Conservation (phyloP, 2,113 vertebrate species). For the Pelusios castaneus region DNA sequence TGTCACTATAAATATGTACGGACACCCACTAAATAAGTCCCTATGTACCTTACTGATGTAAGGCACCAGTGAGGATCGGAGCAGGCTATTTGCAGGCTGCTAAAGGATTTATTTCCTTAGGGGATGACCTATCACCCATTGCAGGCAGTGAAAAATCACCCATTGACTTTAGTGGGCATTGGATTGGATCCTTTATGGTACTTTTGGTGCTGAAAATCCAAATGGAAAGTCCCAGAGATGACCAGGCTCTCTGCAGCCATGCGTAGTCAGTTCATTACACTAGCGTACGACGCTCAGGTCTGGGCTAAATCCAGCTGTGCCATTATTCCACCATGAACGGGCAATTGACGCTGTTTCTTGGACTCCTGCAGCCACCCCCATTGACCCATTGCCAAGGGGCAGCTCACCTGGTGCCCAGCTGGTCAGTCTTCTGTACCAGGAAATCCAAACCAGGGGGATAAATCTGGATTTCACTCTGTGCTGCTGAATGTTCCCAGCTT, state of each 20-base stretch:
- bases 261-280: accelerated
- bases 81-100: background rate
- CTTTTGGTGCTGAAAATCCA: accelerated
- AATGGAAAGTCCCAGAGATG: accelerated
- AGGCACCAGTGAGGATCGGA: background rate
- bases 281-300: background rate
- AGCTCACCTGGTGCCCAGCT: background rate
- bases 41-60: background rate
- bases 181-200: accelerated
- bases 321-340: accelerated
- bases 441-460: background rate
- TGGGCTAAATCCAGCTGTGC: background rate
- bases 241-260: accelerated
- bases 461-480: background rate
- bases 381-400: background rate
- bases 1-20: background rate
- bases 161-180: accelerated
- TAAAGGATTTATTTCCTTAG: background rate
- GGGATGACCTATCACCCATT: accelerated
- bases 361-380: background rate
- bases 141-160: accelerated
- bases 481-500: background rate
- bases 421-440: too few species aligned
- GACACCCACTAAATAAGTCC: too few species aligned
- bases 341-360: background rate